Percentiles rank a stretch among this genome's conserved stretches.
Conservation (phyloP, 2,888 invertebrate species). For the Lumbricus terrestris region DNA sequence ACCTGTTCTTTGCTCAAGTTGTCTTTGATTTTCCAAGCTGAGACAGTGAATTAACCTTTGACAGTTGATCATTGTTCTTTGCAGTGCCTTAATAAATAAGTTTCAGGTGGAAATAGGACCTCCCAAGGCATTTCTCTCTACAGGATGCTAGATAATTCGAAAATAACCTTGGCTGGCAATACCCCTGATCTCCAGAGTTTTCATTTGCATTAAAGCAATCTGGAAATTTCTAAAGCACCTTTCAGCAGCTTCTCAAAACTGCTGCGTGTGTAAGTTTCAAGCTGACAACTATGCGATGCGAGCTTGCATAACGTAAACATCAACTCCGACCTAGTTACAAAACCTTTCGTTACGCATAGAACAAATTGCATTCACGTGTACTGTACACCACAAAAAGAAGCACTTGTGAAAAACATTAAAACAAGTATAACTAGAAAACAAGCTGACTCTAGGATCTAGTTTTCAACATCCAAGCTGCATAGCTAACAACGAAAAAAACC, state of each 20-base stretch:
- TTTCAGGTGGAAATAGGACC: no score
- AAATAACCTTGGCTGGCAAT: background rate
- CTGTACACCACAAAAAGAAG: background rate
- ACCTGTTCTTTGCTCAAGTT: background rate
- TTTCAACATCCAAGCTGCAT: constrained; percentile 3
- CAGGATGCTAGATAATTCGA: background rate
- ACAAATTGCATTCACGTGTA: background rate
- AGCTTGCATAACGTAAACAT: background rate
- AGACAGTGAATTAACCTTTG: background rate
- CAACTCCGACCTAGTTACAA: background rate
- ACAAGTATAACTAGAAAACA: background rate
- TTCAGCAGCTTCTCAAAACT: background rate
- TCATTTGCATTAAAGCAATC: background rate
- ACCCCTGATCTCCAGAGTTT: no score
- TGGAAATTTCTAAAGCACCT: background rate
- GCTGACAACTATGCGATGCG: background rate
- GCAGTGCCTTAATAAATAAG: background rate
- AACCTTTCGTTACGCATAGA: background rate
- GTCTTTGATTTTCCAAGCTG: background rate
- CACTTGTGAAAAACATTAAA: background rate
- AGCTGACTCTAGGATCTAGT: background rate
- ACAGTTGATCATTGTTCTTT: background rate
- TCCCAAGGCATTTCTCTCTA: background rate
- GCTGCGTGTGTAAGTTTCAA: background rate
- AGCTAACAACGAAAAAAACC: background rate